Base-by-base conservation (phyloP, 2,113 vertebrate species). In the Himantopus leucocephalus region DNA sequence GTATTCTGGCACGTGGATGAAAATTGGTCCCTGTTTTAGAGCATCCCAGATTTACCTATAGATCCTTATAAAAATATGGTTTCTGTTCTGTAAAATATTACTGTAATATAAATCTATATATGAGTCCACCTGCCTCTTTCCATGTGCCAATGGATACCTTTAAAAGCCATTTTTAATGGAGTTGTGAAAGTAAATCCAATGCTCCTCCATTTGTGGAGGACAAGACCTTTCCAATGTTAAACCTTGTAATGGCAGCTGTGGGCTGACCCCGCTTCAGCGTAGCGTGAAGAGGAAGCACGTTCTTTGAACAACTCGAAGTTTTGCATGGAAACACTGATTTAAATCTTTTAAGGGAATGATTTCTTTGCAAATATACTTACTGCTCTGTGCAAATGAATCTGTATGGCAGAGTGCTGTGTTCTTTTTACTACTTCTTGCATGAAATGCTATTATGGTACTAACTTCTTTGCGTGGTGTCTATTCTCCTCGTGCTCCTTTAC, bases 11-110 rank as follows among this genome's bases (percentile, higher is more conserved):
- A 20, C 27, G 39, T 60, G 60, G 22, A 8, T 60, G 59, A 56
- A 60, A 85, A 56, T 43, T 1, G 2, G 9, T 45, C 50, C 30
- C 37, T 52, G 8, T n/a, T n/a, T 90, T 62, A 50, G 29, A 43
- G 19, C 52, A 63, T 78, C 37, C 8, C 7, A 2, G 62, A 20
- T 64, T 76, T 76, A 22, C 14, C 2, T 34, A 15, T 10, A 67
- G 9, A 20, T 70, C 14, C 13, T 48, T 56, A 34, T 0, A 9
- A 34, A 70, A 73, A 48, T 26, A 55, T 0, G 0, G 7, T 85
- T 83, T 72, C 67, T 83, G 19, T 80, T 90, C 68, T 74, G 27
- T 39, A 5, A 58, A 32, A 19, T 45, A 16, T 30, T 55, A 26
- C 70, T 67, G 84, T 37, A 60, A 32, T 78, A 39, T 27, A 43